These are phyloP conservation scores for Odontophorus gujanensis DNA, from an alignment of 2,113 vertebrate species.

Conservation along the genomic window DNA sequence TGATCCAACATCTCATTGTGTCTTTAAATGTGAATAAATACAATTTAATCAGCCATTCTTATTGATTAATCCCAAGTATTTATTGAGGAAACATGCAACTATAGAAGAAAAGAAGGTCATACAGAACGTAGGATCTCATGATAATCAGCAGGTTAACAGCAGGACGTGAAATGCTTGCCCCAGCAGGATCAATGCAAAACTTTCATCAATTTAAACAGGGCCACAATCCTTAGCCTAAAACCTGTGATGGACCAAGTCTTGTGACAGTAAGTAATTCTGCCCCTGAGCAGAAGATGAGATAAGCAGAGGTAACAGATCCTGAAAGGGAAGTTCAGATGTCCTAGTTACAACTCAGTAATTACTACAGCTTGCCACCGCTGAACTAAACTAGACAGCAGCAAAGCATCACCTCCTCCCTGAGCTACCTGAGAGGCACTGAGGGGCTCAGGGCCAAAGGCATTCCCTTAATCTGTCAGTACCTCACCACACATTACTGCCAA, in stretches of 20 bases:
- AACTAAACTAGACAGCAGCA: not conserved
- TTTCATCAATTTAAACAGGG: not conserved
- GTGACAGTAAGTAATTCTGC: not conserved
- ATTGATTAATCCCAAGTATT: constrained; percentile 40
- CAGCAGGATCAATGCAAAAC: not conserved
- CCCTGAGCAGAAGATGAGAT: not conserved
- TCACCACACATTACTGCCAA: not conserved
- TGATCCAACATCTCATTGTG: constrained; percentile 45
- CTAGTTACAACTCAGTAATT: not conserved
- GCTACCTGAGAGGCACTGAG: not conserved
- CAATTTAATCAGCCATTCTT: constrained; percentile 12
- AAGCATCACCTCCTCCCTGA: not conserved
- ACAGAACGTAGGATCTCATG: not conserved
- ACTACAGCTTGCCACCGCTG: not conserved
- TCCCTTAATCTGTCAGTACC: not conserved
- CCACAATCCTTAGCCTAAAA: not conserved
- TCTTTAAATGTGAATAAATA: constrained; percentile 47
- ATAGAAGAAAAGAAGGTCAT: not conserved
- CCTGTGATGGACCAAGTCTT: not conserved
- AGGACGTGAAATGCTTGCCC: not conserved
- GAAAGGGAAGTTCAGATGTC: not conserved
- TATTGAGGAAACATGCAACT: not conserved
- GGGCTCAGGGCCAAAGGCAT: not conserved
- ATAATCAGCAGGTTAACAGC: constrained; percentile 22
- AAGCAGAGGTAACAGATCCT: not conserved